phyloP scores from a whole-genome alignment of 2,888 invertebrate species.

The Dione juno region DNA sequence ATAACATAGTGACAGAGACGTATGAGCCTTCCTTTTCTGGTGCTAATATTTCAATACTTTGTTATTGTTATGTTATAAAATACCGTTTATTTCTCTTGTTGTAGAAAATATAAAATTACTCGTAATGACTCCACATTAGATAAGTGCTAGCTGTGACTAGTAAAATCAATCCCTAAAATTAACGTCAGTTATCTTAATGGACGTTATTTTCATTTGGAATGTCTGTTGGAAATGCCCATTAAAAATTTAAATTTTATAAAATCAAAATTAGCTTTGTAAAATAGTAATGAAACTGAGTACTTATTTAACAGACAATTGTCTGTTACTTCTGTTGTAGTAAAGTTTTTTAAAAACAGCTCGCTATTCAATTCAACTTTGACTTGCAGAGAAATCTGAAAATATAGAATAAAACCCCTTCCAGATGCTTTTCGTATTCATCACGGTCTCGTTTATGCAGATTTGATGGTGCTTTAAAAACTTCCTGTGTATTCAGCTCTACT shows the following conservation, averaged over 20 bases:
- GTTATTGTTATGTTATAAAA: background rate
- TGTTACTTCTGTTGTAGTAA: background rate
- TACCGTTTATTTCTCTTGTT: background rate
- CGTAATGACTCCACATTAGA: constrained; percentile 9
- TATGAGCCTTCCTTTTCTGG: constrained; percentile 17
- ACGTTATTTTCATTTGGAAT: constrained; percentile 24
- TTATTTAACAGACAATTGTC: background rate
- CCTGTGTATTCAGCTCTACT: constrained; percentile 34
- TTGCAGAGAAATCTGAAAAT: constrained; percentile 38
- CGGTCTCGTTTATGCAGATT: constrained; percentile 41
- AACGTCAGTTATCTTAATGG: constrained; percentile 22
- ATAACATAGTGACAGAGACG: constrained; percentile 28
- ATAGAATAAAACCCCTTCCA: constrained; percentile 40
- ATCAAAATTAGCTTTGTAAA: background rate
- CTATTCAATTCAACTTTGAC: constrained; percentile 26
- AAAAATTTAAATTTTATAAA: background rate
- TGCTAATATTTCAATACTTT: background rate
- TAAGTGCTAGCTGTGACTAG: constrained; percentile 11
- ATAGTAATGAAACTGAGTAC: background rate
- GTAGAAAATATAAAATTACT: constrained; percentile 19
- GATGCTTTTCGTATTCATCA: constrained; percentile 41
- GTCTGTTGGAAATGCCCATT: background rate
- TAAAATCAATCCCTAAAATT: constrained; percentile 26
- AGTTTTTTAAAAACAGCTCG: constrained; percentile 1
- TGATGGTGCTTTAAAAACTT: constrained; percentile 39